Evolutionary conservation across 2,113 vertebrate genomes (phyloP).

Genomic region (Ciconia maguari): DNA sequence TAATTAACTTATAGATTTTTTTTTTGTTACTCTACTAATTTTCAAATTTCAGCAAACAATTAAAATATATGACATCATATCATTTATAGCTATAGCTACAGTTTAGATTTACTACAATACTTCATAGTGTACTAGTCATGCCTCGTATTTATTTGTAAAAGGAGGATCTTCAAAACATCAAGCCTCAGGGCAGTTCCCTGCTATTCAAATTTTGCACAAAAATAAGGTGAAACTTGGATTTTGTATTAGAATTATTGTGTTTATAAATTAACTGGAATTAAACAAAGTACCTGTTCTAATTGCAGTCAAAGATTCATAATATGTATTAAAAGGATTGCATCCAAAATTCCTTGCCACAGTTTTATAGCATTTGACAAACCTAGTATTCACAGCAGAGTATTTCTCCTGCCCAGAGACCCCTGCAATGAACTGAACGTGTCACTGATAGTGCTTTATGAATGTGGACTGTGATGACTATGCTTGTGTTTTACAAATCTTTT

Average conservation of each 20-base stretch:
- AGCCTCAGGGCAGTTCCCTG: background rate
- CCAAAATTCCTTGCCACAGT: background rate
- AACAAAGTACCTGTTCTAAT: background rate
- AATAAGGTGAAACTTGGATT: background rate
- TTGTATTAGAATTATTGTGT: background rate
- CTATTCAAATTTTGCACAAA: background rate
- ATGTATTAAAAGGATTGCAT: background rate
- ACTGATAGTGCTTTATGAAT: background rate
- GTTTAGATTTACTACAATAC: background rate
- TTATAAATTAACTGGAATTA: background rate
- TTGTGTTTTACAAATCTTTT: constrained; percentile 23
- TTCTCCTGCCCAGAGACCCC: background rate
- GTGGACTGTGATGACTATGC: background rate
- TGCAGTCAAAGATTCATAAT: background rate
- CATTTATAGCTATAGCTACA: background rate
- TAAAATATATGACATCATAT: background rate
- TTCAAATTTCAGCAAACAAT: background rate
- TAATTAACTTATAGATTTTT: background rate
- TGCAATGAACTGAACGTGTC: background rate
- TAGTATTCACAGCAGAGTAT: background rate
- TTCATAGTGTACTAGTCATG: background rate
- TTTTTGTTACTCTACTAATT: background rate
- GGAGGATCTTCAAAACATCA: background rate
- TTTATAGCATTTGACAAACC: background rate
- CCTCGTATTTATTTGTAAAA: background rate